Evolutionary conservation across 1,140 invertebrate genomes (phyloP).

Genomic region (Drosophila kikkawai): DNA sequence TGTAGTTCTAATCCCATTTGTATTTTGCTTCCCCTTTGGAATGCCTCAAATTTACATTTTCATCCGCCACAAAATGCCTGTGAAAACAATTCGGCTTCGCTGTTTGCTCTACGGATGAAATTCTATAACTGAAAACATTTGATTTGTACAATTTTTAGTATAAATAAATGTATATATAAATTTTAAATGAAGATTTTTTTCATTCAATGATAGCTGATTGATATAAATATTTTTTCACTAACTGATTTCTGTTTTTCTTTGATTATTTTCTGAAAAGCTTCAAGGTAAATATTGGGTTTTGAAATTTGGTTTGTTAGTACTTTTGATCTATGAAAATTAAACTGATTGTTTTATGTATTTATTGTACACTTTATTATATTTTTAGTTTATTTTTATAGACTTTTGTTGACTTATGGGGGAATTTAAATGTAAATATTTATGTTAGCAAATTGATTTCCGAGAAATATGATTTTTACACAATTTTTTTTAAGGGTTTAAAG

Average conservation of each 20-base stretch:
- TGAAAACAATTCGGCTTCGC: slow-evolving; percentile 53
- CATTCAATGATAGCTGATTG: neutral
- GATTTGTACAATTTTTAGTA: neutral
- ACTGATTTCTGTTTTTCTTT: neutral
- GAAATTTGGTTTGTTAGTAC: neutral
- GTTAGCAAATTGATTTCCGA: neutral
- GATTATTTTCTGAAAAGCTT: neutral
- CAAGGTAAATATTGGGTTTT: neutral
- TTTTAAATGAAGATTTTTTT: neutral
- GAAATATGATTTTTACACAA: neutral
- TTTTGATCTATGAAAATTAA: neutral
- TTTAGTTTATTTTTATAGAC: neutral
- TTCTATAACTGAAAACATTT: neutral
- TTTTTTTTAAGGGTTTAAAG: neutral
- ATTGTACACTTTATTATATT: neutral
- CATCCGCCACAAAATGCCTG: slow-evolving; percentile 58
- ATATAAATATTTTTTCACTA: too few species aligned
- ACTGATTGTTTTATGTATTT: neutral
- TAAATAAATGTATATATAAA: too few species aligned
- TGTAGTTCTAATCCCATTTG: slow-evolving; percentile 31
- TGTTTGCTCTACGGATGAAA: neutral
- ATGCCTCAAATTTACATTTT: slow-evolving; percentile 79
- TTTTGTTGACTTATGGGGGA: neutral
- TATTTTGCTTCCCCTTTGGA: slow-evolving; percentile 24
- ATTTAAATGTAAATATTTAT: neutral